These are phyloP conservation scores for Teleopsis dalmanni DNA, from an alignment of 1,140 invertebrate genomes.

Conservation along the genomic window DNA sequence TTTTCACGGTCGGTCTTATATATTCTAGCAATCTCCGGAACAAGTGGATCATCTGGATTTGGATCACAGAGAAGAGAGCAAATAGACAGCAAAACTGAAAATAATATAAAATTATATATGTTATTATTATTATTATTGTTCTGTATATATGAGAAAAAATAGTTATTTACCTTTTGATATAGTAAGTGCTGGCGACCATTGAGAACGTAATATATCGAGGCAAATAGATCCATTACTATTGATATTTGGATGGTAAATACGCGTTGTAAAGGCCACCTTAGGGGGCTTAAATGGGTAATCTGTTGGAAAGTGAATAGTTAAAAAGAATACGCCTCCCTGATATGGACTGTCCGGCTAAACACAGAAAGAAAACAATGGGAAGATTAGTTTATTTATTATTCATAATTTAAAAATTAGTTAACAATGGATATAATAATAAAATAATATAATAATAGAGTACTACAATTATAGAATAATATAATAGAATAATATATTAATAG, in stretches of 20 bases:
- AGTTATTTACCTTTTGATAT: slow-evolving; percentile 88
- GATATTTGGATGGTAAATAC: slow-evolving; percentile 99
- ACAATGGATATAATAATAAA: neutral
- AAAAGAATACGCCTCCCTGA: slow-evolving; percentile 98
- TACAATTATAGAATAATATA: no score
- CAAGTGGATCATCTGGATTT: slow-evolving; percentile 97
- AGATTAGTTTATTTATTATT: neutral
- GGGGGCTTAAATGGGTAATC: slow-evolving; percentile 99
- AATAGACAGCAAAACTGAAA: slow-evolving; percentile 94
- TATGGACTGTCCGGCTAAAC: slow-evolving; percentile 94
- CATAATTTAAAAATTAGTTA: neutral
- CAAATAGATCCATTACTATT: slow-evolving; percentile 99
- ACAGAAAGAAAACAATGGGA: slow-evolving; percentile 26
- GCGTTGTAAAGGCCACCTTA: slow-evolving; percentile 98
- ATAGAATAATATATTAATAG: no score
- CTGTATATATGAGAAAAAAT: slow-evolving; percentile 7
- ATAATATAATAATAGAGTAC: no score
- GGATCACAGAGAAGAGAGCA: slow-evolving; percentile 98
- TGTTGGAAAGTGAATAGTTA: slow-evolving; percentile 99
- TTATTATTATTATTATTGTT: slow-evolving; percentile 43
- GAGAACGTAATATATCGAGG: slow-evolving; percentile 96
- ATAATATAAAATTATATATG: slow-evolving; percentile 12
- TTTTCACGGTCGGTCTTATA: slow-evolving; percentile 98
- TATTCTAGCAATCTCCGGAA: slow-evolving; percentile 98
- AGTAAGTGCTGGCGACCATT: slow-evolving; percentile 98